Percentiles rank a stretch among this genome's conserved stretches.
phyloP scores from a whole-genome alignment of 2,888 invertebrate species.

The Metopia argyrocephala region DNA sequence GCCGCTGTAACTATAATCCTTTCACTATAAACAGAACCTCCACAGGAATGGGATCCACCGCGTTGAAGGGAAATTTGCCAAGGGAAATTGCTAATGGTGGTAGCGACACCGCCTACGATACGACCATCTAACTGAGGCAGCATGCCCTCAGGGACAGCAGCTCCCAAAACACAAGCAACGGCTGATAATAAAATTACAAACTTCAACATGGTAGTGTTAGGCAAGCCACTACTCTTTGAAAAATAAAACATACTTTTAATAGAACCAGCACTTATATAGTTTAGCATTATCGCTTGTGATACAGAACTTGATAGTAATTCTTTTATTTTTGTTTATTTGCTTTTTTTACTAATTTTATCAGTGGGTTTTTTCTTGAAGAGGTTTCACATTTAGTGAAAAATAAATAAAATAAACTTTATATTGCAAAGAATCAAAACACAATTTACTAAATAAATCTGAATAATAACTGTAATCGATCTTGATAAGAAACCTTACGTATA shows the following conservation, averaged over 20 bases:
- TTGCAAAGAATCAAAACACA: no score
- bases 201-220: conserved; percentile 50
- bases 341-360: not conserved
- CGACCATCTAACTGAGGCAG: conserved; percentile 65
- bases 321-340: not conserved
- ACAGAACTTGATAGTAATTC: not conserved
- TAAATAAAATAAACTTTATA: no score
- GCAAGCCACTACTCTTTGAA: conserved; percentile 7
- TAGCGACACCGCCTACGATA: conserved; percentile 68
- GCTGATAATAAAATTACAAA: conserved; percentile 42
- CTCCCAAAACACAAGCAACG: conserved; percentile 45
- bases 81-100: conserved; percentile 66
- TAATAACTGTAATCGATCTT: no score
- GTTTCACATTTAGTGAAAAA: not conserved
- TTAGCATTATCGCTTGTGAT: not conserved
- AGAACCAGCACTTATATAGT: not conserved
- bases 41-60: conserved; percentile 79
- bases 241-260: not conserved
- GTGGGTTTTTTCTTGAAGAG: conserved; percentile 37
- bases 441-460: no score
- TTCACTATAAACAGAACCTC: conserved; percentile 79
- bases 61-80: conserved; percentile 67
- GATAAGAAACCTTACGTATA: no score
- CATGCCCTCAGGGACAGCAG: conserved; percentile 50
- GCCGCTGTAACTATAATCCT: conserved; percentile 81